Conservation (phyloP, 2,888 invertebrate genomes). For the Philereme transversata region DNA sequence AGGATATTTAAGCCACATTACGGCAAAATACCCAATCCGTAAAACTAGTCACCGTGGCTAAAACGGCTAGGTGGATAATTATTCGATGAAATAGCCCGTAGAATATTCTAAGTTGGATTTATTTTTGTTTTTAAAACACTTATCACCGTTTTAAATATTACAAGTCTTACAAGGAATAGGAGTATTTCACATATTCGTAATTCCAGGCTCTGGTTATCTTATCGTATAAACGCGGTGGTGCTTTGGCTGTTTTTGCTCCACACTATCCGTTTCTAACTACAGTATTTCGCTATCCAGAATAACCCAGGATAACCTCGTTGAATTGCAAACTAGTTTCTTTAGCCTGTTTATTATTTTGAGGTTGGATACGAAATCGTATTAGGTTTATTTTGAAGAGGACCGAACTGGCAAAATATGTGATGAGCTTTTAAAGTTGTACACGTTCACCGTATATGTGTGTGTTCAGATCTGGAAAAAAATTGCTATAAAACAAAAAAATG, state of each 20-base stretch:
- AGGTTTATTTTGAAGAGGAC: conserved; percentile 8
- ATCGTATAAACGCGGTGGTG: conserved; percentile 14
- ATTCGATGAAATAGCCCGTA: too few species aligned
- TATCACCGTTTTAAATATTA: too few species aligned
- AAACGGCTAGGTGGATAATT: too few species aligned
- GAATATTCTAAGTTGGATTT: too few species aligned
- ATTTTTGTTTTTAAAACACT: too few species aligned
- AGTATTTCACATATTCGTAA: background rate
- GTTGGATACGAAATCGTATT: conserved; percentile 13
- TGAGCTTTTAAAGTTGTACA: background rate
- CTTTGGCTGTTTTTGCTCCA: conserved; percentile 20
- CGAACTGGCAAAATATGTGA: background rate
- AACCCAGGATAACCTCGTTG: conserved; percentile 25
- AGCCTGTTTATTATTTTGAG: conserved; percentile 21
- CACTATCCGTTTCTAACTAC: conserved; percentile 15
- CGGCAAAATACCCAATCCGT: too few species aligned
- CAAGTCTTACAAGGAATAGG: too few species aligned
- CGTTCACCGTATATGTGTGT: too few species aligned
- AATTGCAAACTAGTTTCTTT: conserved; percentile 29
- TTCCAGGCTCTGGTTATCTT: conserved; percentile 5
- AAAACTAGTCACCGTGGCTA: too few species aligned
- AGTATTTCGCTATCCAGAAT: conserved; percentile 14
- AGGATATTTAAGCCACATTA: too few species aligned
- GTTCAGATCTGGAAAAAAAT: too few species aligned
- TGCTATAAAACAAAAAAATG: too few species aligned